Conservation (phyloP, 2,888 invertebrate species). For the Ectobius pallidus region DNA sequence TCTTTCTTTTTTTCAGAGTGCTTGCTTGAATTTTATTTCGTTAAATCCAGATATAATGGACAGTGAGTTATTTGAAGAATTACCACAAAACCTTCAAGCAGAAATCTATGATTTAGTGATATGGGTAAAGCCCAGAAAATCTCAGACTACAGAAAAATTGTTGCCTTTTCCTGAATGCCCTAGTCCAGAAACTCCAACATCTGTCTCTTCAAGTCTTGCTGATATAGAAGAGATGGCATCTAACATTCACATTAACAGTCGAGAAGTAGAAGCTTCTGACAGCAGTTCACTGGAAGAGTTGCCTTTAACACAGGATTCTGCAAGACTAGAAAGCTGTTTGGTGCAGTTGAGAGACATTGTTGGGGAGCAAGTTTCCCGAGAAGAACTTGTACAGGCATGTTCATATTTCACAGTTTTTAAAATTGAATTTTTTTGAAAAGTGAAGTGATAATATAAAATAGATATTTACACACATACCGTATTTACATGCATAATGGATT, state of each 20-base stretch:
- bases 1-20: slow-evolving; percentile 54
- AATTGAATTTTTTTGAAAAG: background rate
- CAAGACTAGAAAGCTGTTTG: slow-evolving; percentile 58
- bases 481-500: background rate
- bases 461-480: too few species aligned
- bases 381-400: slow-evolving; percentile 56
- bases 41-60: slow-evolving; percentile 60
- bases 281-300: slow-evolving; percentile 51
- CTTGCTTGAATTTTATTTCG: slow-evolving; percentile 60
- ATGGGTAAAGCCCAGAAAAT: slow-evolving; percentile 52
- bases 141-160: slow-evolving; percentile 44
- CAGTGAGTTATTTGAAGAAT: slow-evolving; percentile 62
- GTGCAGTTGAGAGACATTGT: slow-evolving; percentile 60
- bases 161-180: slow-evolving; percentile 39
- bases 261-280: slow-evolving; percentile 47
- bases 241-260: slow-evolving; percentile 40
- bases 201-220: slow-evolving; percentile 43
- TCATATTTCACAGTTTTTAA: background rate
- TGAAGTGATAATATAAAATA: background rate
- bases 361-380: slow-evolving; percentile 59
- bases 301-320: slow-evolving; percentile 49
- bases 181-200: slow-evolving; percentile 42
- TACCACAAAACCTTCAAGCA: slow-evolving; percentile 63
- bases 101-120: slow-evolving; percentile 61
- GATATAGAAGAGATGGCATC: slow-evolving; percentile 45